Conservation (phyloP, 35 echinoderm and acorn worm species). For the Stichopus chloronotus region DNA sequence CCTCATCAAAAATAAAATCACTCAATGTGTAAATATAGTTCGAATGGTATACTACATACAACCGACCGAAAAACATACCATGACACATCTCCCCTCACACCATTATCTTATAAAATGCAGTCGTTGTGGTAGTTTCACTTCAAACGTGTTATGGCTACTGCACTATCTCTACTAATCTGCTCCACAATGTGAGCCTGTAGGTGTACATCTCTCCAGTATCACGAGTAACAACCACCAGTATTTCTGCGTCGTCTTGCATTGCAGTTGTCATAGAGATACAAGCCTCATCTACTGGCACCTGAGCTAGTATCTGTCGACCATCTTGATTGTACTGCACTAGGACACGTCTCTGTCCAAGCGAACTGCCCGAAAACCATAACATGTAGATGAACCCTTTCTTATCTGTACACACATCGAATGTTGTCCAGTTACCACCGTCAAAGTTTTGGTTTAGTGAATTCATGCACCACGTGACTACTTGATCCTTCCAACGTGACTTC, state of each 20-base stretch:
- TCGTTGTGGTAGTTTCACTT: too few species aligned
- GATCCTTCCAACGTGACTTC: background rate
- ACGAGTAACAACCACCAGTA: background rate
- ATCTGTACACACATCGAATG: background rate
- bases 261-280: background rate
- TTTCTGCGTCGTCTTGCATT: background rate
- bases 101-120: too few species aligned
- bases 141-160: too few species aligned
- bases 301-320: background rate
- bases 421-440: background rate
- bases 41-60: too few species aligned
- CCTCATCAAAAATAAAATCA: too few species aligned
- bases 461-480: background rate
- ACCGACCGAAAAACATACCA: too few species aligned
- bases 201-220: too few species aligned
- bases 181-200: too few species aligned
- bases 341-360: background rate
- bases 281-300: background rate
- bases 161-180: too few species aligned
- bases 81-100: too few species aligned
- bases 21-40: too few species aligned
- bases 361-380: background rate
- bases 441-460: conserved; percentile 15
- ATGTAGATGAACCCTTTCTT: background rate
- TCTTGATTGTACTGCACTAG: background rate